Evolutionary conservation across 2,797 vertebrate species (phyloP).

Genomic region (Enteromius paludinosus): DNA sequence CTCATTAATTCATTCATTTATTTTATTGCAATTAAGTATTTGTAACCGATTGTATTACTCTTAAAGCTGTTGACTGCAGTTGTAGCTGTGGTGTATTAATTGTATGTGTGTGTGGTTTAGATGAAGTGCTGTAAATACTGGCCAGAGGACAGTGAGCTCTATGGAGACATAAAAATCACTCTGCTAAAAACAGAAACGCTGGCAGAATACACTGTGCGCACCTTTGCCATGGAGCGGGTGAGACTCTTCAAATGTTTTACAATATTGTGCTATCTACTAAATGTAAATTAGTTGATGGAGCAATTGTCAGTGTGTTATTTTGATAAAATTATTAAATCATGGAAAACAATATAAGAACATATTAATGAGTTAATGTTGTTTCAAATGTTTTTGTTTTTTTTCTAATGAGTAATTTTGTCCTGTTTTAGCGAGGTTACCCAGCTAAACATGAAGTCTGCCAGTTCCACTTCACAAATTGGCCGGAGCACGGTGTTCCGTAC

Average conservation of each 20-base stretch:
- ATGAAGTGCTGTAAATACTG: constrained; percentile 97
- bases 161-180: constrained; percentile 95
- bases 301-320: not conserved
- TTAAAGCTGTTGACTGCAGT: not conserved
- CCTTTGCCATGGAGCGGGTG: constrained; percentile 93
- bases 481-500: constrained; percentile 93
- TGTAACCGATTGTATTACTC: not conserved
- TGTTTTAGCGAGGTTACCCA: constrained; percentile 88
- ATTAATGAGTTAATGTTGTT: not conserved
- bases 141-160: constrained; percentile 93
- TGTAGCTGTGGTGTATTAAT: constrained; percentile 12
- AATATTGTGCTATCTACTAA: not conserved
- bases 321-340: not conserved
- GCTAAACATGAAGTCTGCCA: constrained; percentile 94
- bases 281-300: constrained; percentile 6
- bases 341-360: not conserved
- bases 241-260: constrained; percentile 49
- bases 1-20: too few relatives aligned
- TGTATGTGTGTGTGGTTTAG: constrained; percentile 70
- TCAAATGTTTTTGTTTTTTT: not conserved
- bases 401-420: not conserved
- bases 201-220: constrained; percentile 92
- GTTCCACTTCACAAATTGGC: constrained; percentile 97
- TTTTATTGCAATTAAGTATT: not conserved
- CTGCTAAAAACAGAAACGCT: constrained; percentile 89